Conservation (phyloP, 2,888 invertebrate genomes). For the Brachyptera risi region DNA sequence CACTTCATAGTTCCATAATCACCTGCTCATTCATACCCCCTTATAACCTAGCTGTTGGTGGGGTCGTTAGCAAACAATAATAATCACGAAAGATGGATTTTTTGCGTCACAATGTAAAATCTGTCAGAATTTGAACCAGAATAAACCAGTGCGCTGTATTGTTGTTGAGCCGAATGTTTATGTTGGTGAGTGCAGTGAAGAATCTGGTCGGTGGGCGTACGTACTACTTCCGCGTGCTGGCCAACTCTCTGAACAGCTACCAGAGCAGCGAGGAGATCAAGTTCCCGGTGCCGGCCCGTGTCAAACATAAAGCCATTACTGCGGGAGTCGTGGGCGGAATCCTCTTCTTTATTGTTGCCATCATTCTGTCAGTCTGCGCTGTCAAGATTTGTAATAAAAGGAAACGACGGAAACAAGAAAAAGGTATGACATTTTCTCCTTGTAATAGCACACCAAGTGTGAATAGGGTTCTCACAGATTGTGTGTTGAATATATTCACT, state of each 20-base stretch:
- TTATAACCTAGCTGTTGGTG: too few species aligned
- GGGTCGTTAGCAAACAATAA: too few species aligned
- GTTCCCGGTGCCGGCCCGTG: slow-evolving; percentile 84
- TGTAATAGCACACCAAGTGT: too few species aligned
- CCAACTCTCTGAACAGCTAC: slow-evolving; percentile 80
- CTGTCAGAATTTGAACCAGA: too few species aligned
- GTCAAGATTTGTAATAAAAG: slow-evolving; percentile 97
- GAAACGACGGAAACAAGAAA: slow-evolving; percentile 94
- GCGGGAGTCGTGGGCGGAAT: slow-evolving; percentile 96
- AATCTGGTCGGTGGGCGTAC: slow-evolving; percentile 87
- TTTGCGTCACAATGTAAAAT: too few species aligned
- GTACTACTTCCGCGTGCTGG: slow-evolving; percentile 87
- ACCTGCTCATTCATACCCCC: too few species aligned
- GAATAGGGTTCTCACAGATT: too few species aligned
- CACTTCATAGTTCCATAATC: too few species aligned
- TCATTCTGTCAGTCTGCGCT: slow-evolving; percentile 94
- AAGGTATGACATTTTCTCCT: slow-evolving; percentile 82
- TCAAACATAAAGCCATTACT: slow-evolving; percentile 92
- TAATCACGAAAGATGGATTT: too few species aligned
- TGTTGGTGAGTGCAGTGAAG: slow-evolving; percentile 61
- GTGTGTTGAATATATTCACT: too few species aligned
- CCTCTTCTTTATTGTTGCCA: slow-evolving; percentile 95
- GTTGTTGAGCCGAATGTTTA: too few species aligned
- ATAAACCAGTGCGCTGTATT: too few species aligned
- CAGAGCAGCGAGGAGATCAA: slow-evolving; percentile 84